Evolutionary conservation across 2,113 vertebrate genomes (phyloP).

Genomic region (Phodopus roborovskii): DNA sequence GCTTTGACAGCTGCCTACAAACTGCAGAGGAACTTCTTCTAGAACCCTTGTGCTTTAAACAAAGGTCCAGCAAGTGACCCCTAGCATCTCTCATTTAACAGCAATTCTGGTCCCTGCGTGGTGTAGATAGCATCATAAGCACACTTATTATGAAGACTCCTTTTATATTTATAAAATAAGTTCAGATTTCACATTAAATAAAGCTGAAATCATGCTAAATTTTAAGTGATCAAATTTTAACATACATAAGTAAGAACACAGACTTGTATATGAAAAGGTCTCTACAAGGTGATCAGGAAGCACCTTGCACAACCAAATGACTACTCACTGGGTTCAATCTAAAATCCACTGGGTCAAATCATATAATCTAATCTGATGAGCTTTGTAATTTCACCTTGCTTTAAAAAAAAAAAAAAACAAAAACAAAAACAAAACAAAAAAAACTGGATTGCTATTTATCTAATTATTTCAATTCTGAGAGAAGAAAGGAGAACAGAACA

Average conservation of each 20-base stretch:
- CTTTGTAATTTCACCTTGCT: conserved; percentile 28
- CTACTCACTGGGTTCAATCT: conserved; percentile 46
- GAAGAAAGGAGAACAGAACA: conserved; percentile 56
- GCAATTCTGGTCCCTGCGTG: conserved; percentile 9
- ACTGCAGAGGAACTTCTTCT: conserved; percentile 51
- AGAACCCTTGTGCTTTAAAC: conserved; percentile 43
- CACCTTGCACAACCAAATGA: conserved; percentile 25
- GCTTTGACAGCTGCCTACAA: not conserved
- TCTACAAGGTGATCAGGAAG: conserved; percentile 59
- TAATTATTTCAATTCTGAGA: conserved; percentile 9
- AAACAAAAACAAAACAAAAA: not conserved
- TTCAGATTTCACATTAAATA: conserved; percentile 13
- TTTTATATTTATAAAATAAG: conserved; percentile 58
- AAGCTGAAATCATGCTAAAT: conserved; percentile 52
- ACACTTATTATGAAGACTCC: conserved; percentile 32
- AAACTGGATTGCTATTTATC: conserved; percentile 43
- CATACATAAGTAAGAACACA: not conserved
- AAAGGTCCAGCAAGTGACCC: conserved; percentile 9
- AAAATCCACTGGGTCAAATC: conserved; percentile 25
- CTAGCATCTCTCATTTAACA: conserved; percentile 32
- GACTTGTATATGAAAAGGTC: conserved; percentile 39
- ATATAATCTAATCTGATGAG: not conserved
- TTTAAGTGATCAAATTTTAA: conserved; percentile 30
- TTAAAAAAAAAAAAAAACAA: too few species aligned
- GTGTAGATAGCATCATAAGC: not conserved